Percentiles rank a stretch among this genome's conserved stretches.
Conservation (phyloP, 1,140 invertebrate genomes). For the Calliopsis andreniformis region DNA sequence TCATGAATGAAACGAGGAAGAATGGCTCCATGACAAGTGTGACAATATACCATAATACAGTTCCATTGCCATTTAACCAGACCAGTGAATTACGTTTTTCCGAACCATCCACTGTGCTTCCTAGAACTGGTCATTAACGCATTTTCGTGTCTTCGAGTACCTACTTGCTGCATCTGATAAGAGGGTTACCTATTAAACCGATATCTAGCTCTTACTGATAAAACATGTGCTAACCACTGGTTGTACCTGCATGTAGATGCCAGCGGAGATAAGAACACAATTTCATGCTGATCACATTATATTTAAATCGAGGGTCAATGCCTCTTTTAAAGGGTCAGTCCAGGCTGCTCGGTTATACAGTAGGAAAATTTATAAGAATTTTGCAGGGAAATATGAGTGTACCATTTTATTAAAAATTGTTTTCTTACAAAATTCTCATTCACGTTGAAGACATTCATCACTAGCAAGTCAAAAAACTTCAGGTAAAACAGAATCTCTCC, state of each 20-base stretch:
- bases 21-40: constrained; percentile 5
- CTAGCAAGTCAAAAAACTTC: too few species aligned
- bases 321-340: too few species aligned
- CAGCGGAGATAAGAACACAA: background rate
- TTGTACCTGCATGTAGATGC: background rate
- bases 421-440: too few species aligned
- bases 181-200: background rate
- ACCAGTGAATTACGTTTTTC: background rate
- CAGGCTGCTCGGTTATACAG: too few species aligned
- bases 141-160: background rate
- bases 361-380: too few species aligned
- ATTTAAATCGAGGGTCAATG: background rate
- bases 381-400: too few species aligned
- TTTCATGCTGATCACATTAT: background rate
- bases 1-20: background rate
- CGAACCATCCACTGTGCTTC: background rate
- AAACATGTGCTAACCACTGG: background rate
- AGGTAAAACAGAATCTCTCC: too few species aligned
- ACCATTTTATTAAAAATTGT: too few species aligned
- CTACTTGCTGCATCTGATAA: background rate
- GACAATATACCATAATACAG: constrained; percentile 1
- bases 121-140: background rate
- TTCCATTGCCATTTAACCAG: background rate
- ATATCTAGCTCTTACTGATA: background rate
- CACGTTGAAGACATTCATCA: too few species aligned